Conservation (phyloP, 2,113 vertebrate genomes). For the Porphyrio hochstetteri region DNA sequence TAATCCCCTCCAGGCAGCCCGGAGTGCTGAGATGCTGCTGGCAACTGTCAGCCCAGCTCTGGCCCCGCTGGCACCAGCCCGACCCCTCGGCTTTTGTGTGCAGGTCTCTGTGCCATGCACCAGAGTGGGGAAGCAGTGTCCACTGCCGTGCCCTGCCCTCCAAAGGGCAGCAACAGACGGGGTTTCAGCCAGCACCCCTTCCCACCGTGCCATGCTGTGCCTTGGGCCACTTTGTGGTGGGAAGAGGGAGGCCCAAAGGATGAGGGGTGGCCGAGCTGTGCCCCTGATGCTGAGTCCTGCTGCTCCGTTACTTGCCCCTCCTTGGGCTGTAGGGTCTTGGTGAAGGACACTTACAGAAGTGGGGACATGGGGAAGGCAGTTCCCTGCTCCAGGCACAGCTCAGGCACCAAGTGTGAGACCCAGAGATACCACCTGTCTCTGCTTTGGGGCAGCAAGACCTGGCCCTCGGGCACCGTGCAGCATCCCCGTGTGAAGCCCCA, state of each 20-base stretch:
- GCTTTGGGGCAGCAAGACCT: neutral
- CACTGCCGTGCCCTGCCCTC: neutral
- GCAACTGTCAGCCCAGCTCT: neutral
- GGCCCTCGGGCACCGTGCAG: fast-evolving
- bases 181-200: neutral
- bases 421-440: neutral
- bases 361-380: neutral
- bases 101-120: neutral
- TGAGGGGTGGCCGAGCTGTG: neutral
- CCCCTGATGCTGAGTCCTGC: neutral
- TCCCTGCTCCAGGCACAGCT: neutral
- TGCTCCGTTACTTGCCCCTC: neutral
- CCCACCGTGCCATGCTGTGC: neutral
- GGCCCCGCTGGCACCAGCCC: neutral
- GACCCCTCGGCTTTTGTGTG: neutral
- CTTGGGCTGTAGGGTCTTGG: neutral
- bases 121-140: fast-evolving
- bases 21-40: neutral
- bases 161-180: neutral
- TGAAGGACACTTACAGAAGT: no score
- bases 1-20: neutral
- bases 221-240: neutral
- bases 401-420: neutral
- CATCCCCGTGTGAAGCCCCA: neutral
- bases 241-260: neutral